These are phyloP conservation scores for Cancer borealis DNA, from an alignment of 2,888 invertebrate genomes.

Conservation along the genomic window DNA sequence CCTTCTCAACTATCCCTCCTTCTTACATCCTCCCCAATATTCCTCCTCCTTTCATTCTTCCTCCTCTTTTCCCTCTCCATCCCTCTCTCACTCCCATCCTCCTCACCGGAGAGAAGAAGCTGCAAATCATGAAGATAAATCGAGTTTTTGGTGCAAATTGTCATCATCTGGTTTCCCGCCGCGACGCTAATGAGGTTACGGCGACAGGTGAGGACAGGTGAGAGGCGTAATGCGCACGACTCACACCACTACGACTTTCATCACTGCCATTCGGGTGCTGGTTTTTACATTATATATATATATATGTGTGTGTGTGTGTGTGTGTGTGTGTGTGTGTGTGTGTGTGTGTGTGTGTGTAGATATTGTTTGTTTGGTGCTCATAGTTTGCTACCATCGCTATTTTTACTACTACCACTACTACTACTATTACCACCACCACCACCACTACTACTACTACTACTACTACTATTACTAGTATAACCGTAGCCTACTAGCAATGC, in stretches of 20 bases:
- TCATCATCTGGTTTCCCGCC: slow-evolving; percentile 23
- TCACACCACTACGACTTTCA: slow-evolving; percentile 9
- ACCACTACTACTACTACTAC: background rate
- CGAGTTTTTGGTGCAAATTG: slow-evolving; percentile 24
- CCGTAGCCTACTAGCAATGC: too few relatives aligned
- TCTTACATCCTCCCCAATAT: background rate
- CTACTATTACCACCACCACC: background rate
- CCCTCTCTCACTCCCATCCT: background rate
- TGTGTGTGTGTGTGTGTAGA: background rate
- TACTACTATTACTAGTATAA: background rate
- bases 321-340: background rate
- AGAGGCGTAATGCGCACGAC: slow-evolving; percentile 2
- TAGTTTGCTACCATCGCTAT: background rate
- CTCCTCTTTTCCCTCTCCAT: background rate
- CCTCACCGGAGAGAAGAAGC: background rate
- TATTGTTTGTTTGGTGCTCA: background rate
- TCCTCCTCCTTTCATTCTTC: background rate
- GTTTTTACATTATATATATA: background rate
- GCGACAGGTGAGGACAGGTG: slow-evolving; percentile 12
- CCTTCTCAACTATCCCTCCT: too few relatives aligned
- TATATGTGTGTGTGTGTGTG: background rate
- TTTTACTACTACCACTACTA: slow-evolving; percentile 5
- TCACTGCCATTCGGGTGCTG: background rate
- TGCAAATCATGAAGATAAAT: slow-evolving; percentile 29
- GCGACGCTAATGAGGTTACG: slow-evolving; percentile 13